Base-by-base conservation (phyloP, 2,113 vertebrate genomes). In the Anseranas semipalmata region DNA sequence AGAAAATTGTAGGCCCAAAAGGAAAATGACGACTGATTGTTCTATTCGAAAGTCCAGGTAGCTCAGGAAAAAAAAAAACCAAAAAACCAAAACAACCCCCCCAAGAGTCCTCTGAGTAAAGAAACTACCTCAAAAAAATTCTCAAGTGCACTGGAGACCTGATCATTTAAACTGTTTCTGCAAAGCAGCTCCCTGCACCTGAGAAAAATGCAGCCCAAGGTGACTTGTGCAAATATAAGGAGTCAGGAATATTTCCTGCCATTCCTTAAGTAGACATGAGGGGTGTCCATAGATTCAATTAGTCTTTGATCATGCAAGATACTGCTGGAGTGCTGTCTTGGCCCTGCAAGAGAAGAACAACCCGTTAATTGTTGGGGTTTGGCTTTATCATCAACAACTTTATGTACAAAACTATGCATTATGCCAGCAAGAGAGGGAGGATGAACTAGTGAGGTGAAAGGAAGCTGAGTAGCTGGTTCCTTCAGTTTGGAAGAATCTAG, bases 261-360 rank as follows among this genome's bases (percentile, higher is more conserved):
- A 72, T 95, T 98, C 98, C 96, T 98, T 96, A 97, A 95, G 95
- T 95, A 97, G 97, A 97, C 93, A 95, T 71, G 97, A 95, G 96
- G 98, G 97, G 90, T 96, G 97, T 97, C 94, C 90, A 53, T 90
- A 96, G 95, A 92, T 91, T 97, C 95, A 87, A 55, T 80, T 53
- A 96, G 95, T 96, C 97, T 96, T 98, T 96, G 85, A 97, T 99
- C 99, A 99, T 87, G 99, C 99, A 93, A 99, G 98, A 97, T 99
- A 99, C 98, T 99, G 99, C 98, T 99, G 99, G 98, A 99, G 98
- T 89, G 99, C 99, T 70, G 98, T 99, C 98, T 99, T 99, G 76
- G 99, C 99, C 98, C 99, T 99, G 98, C 84, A 98, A 98, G 33
- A 87, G 96, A 90, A 62, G 92, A 97, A 94, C 60, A 87, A 65